These are phyloP conservation scores for Leuciscus waleckii DNA, from an alignment of 2,797 vertebrate genomes.

Conservation along the genomic window DNA sequence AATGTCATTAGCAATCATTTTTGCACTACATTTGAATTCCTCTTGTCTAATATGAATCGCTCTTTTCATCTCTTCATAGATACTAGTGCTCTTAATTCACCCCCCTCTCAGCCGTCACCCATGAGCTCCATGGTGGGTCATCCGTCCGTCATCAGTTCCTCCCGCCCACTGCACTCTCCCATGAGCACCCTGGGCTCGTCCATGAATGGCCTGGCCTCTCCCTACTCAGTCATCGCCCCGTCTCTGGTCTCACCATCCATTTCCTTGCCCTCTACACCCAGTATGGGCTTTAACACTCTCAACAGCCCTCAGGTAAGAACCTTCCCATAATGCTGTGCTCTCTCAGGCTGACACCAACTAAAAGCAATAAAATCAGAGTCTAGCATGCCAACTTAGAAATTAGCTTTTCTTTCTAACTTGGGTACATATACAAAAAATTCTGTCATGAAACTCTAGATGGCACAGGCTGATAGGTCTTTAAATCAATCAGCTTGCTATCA, in stretches of 20 bases:
- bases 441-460: no score
- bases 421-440: neutral
- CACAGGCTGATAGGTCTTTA: no score
- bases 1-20: neutral
- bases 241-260: constrained; percentile 84
- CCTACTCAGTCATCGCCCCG: constrained; percentile 88
- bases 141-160: constrained; percentile 85
- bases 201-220: constrained; percentile 82
- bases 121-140: constrained; percentile 85
- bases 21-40: neutral
- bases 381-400: neutral
- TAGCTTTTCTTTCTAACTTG: neutral
- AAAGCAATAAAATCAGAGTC: neutral
- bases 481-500: no score
- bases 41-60: neutral
- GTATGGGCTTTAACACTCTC: constrained; percentile 83
- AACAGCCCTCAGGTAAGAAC: constrained; percentile 85
- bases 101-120: constrained; percentile 73
- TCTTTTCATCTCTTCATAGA: constrained; percentile 65
- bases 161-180: constrained; percentile 79
- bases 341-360: no score
- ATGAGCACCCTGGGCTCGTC: constrained; percentile 82
- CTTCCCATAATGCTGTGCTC: neutral
- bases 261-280: constrained; percentile 82
- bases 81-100: constrained; percentile 81